Percentiles rank a stretch among this genome's conserved stretches.
These are phyloP conservation scores for Typhlomys cinereus DNA, from an alignment of 2,113 vertebrate species.

Conservation along the genomic window DNA sequence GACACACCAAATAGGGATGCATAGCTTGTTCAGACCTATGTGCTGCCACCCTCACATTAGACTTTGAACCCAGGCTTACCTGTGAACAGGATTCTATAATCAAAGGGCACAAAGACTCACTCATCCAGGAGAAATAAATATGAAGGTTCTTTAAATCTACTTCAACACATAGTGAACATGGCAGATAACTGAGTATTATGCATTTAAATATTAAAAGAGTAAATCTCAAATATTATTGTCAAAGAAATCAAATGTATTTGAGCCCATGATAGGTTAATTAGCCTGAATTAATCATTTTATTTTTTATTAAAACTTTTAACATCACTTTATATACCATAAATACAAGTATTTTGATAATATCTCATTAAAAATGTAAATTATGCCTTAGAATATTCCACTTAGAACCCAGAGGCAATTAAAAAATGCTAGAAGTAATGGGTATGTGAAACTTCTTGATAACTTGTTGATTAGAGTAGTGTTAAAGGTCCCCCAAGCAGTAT, in stretches of 20 bases:
- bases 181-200: background rate
- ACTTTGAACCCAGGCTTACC: too few relatives aligned
- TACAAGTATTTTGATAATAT: background rate
- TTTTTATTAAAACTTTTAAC: background rate
- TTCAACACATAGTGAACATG: background rate
- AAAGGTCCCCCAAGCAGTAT: too few relatives aligned
- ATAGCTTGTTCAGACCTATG: too few relatives aligned
- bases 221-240: background rate
- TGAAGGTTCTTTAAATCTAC: background rate
- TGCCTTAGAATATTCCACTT: too few relatives aligned
- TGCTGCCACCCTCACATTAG: too few relatives aligned
- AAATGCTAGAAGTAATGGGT: too few relatives aligned
- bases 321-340: background rate
- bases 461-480: too few relatives aligned
- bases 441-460: too few relatives aligned
- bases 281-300: background rate
- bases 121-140: background rate
- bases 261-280: background rate
- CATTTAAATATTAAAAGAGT: background rate
- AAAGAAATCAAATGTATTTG: background rate
- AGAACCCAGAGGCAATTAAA: too few relatives aligned
- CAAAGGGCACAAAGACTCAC: background rate
- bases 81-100: too few relatives aligned
- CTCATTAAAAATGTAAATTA: background rate
- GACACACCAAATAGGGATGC: too few relatives aligned